phyloP scores from a whole-genome alignment of 2,888 invertebrate species.

The Campoplex capitator region DNA sequence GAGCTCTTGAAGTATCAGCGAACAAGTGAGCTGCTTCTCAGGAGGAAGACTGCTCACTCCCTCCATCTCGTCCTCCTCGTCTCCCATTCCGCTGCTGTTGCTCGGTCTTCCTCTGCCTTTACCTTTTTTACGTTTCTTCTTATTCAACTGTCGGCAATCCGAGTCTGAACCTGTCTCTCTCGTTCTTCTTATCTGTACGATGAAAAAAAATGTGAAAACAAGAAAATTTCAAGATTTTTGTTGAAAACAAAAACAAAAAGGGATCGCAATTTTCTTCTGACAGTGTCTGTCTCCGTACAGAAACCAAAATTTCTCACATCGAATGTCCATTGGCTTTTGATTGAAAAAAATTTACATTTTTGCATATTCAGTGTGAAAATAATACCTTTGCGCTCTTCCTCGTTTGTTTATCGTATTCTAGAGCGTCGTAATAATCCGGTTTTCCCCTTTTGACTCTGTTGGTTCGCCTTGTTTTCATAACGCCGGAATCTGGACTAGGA shows the following conservation, averaged over 20 bases:
- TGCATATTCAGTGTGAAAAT: neutral
- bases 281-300: no score
- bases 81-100: slow-evolving; percentile 85
- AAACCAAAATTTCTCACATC: no score
- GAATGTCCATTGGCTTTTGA: no score
- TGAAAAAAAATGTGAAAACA: neutral
- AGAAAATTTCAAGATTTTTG: no score
- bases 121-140: slow-evolving; percentile 82
- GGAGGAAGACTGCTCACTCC: slow-evolving; percentile 86
- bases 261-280: neutral
- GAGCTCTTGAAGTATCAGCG: slow-evolving; percentile 91
- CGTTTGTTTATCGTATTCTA: slow-evolving; percentile 92
- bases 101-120: slow-evolving; percentile 82
- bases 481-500: slow-evolving; percentile 82
- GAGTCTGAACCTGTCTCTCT: slow-evolving; percentile 82
- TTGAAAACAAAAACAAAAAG: neutral
- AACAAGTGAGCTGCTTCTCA: slow-evolving; percentile 90
- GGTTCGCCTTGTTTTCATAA: slow-evolving; percentile 87
- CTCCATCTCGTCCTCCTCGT: slow-evolving; percentile 86
- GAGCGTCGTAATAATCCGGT: slow-evolving; percentile 93
- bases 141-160: slow-evolving; percentile 82
- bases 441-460: slow-evolving; percentile 91
- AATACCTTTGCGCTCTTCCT: slow-evolving; percentile 86
- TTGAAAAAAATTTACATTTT: neutral
- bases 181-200: slow-evolving; percentile 79